Evolutionary conservation across 2,888 invertebrate species (phyloP).

Genomic region (Dermolepida albohirtum): DNA sequence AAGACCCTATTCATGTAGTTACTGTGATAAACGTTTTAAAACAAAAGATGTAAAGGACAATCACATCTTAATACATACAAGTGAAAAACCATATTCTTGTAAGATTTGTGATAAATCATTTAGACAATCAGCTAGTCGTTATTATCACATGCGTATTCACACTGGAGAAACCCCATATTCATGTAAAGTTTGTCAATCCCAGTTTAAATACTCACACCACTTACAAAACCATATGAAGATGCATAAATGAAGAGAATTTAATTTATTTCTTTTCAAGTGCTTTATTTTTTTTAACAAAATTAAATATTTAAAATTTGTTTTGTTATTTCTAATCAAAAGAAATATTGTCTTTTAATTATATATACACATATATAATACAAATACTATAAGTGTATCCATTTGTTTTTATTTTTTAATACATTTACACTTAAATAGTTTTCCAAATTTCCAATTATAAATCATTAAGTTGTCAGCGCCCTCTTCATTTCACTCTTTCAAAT

Average conservation of each 20-base stretch:
- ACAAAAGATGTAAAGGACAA: background rate
- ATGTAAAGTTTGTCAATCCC: background rate
- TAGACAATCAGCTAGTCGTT: background rate
- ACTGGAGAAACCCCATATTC: slow-evolving; percentile 18
- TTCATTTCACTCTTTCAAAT: too few relatives aligned
- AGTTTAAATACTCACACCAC: slow-evolving; percentile 18
- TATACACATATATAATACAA: too few relatives aligned
- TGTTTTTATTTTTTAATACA: too few relatives aligned
- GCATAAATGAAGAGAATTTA: background rate
- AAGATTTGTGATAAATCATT: background rate
- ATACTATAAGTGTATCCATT: too few relatives aligned
- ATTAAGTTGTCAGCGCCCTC: too few relatives aligned
- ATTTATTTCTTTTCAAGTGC: too few relatives aligned
- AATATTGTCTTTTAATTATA: too few relatives aligned
- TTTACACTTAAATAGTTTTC: too few relatives aligned
- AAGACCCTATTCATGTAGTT: slow-evolving; percentile 3
- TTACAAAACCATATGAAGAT: slow-evolving; percentile 9
- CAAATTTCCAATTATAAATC: too few relatives aligned
- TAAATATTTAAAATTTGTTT: too few relatives aligned
- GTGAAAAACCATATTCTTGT: slow-evolving; percentile 9
- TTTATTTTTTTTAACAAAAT: too few relatives aligned
- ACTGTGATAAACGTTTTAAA: slow-evolving; percentile 1
- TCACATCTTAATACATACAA: slow-evolving; percentile 6
- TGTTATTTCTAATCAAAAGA: too few relatives aligned
- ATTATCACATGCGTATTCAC: slow-evolving; percentile 12